A percentile compares a stretch with the other conserved stretches of the same genome.
phyloP scores from a whole-genome alignment of 2,888 invertebrate genomes.

The Chesias legatella region DNA sequence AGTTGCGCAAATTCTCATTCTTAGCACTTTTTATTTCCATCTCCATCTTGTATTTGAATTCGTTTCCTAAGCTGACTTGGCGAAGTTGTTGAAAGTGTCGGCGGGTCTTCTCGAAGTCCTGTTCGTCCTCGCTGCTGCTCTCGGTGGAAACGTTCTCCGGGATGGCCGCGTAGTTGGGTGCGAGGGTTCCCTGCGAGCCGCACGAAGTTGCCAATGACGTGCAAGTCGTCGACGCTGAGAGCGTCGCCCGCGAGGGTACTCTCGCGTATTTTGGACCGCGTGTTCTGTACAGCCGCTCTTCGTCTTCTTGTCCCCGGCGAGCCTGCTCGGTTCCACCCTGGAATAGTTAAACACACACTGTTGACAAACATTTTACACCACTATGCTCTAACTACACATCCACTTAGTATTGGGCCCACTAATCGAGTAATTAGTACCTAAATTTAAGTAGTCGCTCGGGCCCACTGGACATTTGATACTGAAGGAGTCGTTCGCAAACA shows the following conservation, averaged over 20 bases:
- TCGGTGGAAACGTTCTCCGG: slow-evolving; percentile 67
- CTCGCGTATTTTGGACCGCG: slow-evolving; percentile 72
- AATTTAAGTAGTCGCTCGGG: slow-evolving; percentile 43
- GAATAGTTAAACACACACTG: slow-evolving; percentile 33
- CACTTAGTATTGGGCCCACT: slow-evolving; percentile 3
- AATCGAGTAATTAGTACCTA: slow-evolving; percentile 34
- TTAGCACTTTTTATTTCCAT: slow-evolving; percentile 83
- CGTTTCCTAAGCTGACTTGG: slow-evolving; percentile 82
- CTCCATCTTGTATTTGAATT: slow-evolving; percentile 82
- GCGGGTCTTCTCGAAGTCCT: slow-evolving; percentile 77
- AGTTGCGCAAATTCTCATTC: slow-evolving; percentile 80
- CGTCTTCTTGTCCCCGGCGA: slow-evolving; percentile 68
- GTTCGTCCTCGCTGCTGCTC: slow-evolving; percentile 75
- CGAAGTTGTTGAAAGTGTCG: slow-evolving; percentile 82
- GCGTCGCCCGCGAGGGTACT: slow-evolving; percentile 72
- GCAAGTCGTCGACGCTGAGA: slow-evolving; percentile 82
- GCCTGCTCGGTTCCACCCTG: slow-evolving; percentile 71
- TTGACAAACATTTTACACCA: slow-evolving; percentile 11
- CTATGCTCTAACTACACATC: neutral
- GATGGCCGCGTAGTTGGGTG: slow-evolving; percentile 67
- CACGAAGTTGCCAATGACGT: slow-evolving; percentile 80
- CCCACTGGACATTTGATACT: slow-evolving; percentile 57
- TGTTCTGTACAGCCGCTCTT: slow-evolving; percentile 63
- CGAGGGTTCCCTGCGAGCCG: slow-evolving; percentile 70
- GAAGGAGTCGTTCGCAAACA: slow-evolving; percentile 62